Evolutionary conservation across 92 coral and sea anemone species (phyloP), one percentile per base, ranked within the genome.

Genomic region (Porites rus): DNA sequence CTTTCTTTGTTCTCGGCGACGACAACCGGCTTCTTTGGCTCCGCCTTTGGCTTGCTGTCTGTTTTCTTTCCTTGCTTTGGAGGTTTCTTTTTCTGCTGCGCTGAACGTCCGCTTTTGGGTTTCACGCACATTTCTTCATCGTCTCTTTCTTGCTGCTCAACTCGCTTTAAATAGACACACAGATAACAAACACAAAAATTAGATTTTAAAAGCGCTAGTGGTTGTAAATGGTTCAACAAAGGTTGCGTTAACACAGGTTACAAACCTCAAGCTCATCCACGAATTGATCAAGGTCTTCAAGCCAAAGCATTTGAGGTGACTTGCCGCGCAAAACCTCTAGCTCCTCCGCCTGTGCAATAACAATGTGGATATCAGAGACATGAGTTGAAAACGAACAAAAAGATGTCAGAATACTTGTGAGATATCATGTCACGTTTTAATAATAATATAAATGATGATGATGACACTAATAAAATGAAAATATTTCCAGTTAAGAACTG

Each of bases 271-370:
- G 75, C 46, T 85, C 88, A 18, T 85, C 88, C 22, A 84, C 70
- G 84, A 96, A 96, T 9, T 16, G 64, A 62, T 95, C 98, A n/a
- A 96, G 83, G 81, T 96, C 99, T 54, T 94, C 88, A 1, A 56
- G 17, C 99, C 99, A 96, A 81, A 96, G 80, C 65, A 88, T 91
- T 76, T 96, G 92, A 1, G 96, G 97, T 19, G 95, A 91, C 86
- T 95, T 96, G 10, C 78, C 31, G 14, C 96, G 93, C 73, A 96
- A 66, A 8, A 66, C 64, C 25, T 88, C 82, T 20, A 96, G 89
- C 84, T 96, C 98, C 77, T 89, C 96, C 51, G 90, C 89, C 99
- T 96, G 20, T 69, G 54, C 11, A 20, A 70, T 13, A 67, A 31
- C 72, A 1, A 14, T 0, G 16, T 56, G 16, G 11, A 56, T 56